Percentiles rank a stretch among this genome's conserved stretches.
These are phyloP conservation scores for Oreochromis aureus DNA, from an alignment of 2,113 vertebrate genomes.

Conservation along the genomic window DNA sequence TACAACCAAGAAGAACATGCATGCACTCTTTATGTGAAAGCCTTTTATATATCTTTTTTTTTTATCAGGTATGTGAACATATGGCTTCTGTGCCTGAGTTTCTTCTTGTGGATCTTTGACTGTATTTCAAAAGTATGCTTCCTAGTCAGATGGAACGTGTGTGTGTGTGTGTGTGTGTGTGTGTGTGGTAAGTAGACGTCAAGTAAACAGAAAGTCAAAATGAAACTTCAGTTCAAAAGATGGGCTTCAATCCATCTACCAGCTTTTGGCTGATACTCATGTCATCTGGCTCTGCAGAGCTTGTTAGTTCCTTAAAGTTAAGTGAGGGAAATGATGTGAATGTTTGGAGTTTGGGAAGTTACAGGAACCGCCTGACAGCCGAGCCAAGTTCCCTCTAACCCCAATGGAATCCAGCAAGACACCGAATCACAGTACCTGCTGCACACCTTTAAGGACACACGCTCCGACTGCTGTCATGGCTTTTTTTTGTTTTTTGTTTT, in stretches of 20 bases:
- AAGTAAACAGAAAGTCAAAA: background rate
- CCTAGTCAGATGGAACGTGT: background rate
- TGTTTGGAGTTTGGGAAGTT: background rate
- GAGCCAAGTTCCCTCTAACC: background rate
- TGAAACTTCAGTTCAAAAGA: background rate
- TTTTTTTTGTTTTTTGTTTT: background rate
- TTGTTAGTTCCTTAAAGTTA: background rate
- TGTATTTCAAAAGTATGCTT: background rate
- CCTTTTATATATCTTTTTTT: background rate
- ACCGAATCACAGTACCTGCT: constrained; percentile 70
- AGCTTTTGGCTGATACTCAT: background rate
- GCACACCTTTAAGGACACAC: background rate
- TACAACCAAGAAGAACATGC: background rate
- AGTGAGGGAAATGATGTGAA: background rate
- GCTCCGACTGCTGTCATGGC: too few relatives aligned
- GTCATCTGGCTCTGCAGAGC: background rate
- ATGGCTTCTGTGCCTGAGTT: background rate
- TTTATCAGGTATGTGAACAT: background rate
- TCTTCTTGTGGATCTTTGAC: background rate
- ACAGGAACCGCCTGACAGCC: background rate
- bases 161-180: background rate
- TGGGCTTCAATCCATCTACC: background rate
- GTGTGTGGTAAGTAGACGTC: background rate
- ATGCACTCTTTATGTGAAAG: background rate
- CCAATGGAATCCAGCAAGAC: background rate